Base-by-base conservation (phyloP, 2,113 vertebrate species). In the Podarcis cretensis region DNA sequence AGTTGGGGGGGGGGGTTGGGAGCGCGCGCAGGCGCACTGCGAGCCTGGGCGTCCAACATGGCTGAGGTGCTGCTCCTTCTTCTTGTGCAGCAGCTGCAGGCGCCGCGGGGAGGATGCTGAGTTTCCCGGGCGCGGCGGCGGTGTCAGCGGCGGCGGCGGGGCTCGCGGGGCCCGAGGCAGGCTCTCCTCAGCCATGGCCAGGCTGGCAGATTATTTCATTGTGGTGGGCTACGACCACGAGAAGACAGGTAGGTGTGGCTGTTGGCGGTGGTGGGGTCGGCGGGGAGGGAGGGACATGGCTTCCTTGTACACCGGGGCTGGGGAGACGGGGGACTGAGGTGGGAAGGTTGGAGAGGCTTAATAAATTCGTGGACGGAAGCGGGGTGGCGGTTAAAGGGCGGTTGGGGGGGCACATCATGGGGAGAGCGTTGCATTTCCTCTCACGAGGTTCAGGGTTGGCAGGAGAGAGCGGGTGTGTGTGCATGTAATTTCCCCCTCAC, bases 161-260 rank as follows among this genome's bases (percentile, higher is more conserved):
- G 94, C 93, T 93, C 90, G 94, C 79, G 91, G 93, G 92, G 86
- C 81, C 91, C 35, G 82, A 84, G 87, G 73, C 89, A 74, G 83
- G 87, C 90, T 87, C 85, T 89, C 82, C 92, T 93, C 95, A 97
- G 97, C 97, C 96, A 99, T 99, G 98, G 98, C 98, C 71, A 97
- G 98, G 96, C 96, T 99, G 96, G 98, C 98, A 68, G 98, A 99
- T 95, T 99, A 99, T 95, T 98, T 99, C 93, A 98, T 98, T 90
- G 98, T 99, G 92, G 98, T 99, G 94, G 98, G 98, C 97, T 98
- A 98, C 94, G 98, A 99, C 93, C 98, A 98, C 40, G 98, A 98
- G 92, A 99, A 99, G 97, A 96, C 98, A 92, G 98, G 98, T 99
- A 97, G 96, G 96, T 95, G 85, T 94, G 95, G 96, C 96, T 94